phyloP scores from a whole-genome alignment of 2,113 vertebrate genomes.

The Malurus alboscapulatus region DNA sequence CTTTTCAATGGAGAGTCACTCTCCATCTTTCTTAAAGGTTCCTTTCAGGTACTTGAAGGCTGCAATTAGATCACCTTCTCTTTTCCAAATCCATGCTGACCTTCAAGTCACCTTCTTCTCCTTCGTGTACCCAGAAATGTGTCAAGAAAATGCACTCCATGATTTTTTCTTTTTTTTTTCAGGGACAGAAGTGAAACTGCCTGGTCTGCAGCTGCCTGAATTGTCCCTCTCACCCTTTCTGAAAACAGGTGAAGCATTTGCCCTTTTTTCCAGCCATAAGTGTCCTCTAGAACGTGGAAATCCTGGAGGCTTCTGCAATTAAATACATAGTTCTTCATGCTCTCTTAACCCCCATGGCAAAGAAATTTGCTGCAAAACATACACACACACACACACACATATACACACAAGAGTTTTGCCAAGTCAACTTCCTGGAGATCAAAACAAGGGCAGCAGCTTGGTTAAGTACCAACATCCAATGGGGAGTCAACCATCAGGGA shows the following conservation, averaged over 20 bases:
- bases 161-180: not conserved
- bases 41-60: not conserved
- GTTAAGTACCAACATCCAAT: not conserved
- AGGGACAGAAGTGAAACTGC: not conserved
- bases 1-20: not conserved
- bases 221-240: not conserved
- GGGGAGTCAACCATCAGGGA: not conserved
- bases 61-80: not conserved
- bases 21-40: not conserved
- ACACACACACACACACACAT: not conserved
- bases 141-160: not conserved
- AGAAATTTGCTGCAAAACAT: not conserved
- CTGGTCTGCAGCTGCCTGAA: not conserved
- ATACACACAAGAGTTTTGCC: not conserved
- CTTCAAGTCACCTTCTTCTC: not conserved
- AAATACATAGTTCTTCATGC: not conserved
- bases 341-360: not conserved
- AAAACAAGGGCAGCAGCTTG: not conserved
- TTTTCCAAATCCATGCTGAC: not conserved
- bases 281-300: not conserved
- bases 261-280: not conserved
- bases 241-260: not conserved
- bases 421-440: not conserved
- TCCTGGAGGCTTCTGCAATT: not conserved
- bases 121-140: rapidly evolving